phyloP scores from a whole-genome alignment of 2,797 vertebrate species.

The Dromococcyx pavoninus region DNA sequence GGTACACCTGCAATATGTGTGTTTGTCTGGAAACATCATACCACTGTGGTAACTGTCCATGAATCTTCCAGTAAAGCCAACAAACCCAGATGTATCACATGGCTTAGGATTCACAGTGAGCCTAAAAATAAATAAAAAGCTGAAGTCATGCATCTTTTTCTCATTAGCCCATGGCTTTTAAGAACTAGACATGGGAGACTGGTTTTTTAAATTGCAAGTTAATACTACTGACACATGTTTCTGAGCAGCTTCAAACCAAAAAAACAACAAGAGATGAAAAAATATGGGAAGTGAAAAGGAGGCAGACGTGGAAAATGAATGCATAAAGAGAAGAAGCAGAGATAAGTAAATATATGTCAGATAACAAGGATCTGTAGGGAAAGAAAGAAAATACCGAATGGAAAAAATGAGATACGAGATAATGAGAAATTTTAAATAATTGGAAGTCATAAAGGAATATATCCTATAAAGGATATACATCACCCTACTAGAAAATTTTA shows the following conservation, averaged over 20 bases:
- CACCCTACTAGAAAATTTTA: not conserved
- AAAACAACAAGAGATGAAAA: not conserved
- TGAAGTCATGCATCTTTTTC: conserved; percentile 31
- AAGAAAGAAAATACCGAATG: not conserved
- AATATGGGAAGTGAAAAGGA: not conserved
- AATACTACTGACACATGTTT: not conserved
- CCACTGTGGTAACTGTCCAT: not conserved
- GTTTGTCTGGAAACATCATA: not conserved
- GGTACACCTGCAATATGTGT: not conserved
- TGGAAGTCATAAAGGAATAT: not conserved
- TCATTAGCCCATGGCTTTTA: conserved; percentile 4
- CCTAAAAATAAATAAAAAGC: conserved; percentile 27
- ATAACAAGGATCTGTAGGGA: not conserved
- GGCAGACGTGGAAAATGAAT: not conserved
- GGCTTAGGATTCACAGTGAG: not conserved
- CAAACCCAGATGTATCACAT: not conserved
- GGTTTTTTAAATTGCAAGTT: not conserved
- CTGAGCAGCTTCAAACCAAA: not conserved
- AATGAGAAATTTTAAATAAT: not conserved
- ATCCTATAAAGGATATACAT: not conserved
- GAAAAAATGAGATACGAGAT: not conserved
- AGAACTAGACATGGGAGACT: not conserved
- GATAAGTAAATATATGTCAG: not conserved
- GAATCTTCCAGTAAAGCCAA: conserved; percentile 6
- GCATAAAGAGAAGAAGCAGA: not conserved